Evolutionary conservation across 1,140 invertebrate species (phyloP), one percentile per base, ranked within the genome.

Genomic region (Drosophila biarmipes): DNA sequence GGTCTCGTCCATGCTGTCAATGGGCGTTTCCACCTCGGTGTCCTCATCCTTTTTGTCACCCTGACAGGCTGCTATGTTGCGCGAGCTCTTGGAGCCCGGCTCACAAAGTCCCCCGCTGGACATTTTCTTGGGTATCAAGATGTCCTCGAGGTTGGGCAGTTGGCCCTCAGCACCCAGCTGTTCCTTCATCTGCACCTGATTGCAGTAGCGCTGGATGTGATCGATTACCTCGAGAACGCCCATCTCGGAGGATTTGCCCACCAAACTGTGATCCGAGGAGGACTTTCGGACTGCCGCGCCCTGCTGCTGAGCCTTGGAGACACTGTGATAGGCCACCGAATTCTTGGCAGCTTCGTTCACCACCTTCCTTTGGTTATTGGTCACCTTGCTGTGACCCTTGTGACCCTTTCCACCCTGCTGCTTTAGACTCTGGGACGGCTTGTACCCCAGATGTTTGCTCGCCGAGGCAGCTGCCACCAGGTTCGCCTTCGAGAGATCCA

Each of bases 141-240:
- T 43, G 5, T 67, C 62, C 12, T 59, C 73, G 2, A 76, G 24
- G 15, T 29, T 49, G n/a, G 29, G 37, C 3, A 62, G 29, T 2
- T 27, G 14, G 2, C 29, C 29, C 6, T 75, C 57, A 15, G 43
- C 66, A 0, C 34, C 11, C 29, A 11, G 3, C 14, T 80, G 71
- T 10, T 90, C 80, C 8, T 35, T 69, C 2, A 59, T 21, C 27
- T 87, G 56, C 19, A 90, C 56, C 57, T 89, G 67, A 5, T 42
- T 87, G 52, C 63, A 91, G 38, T 85, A 76, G 48, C 81, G 85
- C 49, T 91, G 79, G 27, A 91, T 59, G 11, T 91, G 85, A 14
- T 80, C 90, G 49, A 91, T 35, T 11, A 90, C 59, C 45, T 90
- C 82, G 5, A 56, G 85, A 46, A 87, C 62, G 12, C 62, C 78